phyloP scores from a whole-genome alignment of 2,888 invertebrate genomes.

The Caenorhabditis afra region DNA sequence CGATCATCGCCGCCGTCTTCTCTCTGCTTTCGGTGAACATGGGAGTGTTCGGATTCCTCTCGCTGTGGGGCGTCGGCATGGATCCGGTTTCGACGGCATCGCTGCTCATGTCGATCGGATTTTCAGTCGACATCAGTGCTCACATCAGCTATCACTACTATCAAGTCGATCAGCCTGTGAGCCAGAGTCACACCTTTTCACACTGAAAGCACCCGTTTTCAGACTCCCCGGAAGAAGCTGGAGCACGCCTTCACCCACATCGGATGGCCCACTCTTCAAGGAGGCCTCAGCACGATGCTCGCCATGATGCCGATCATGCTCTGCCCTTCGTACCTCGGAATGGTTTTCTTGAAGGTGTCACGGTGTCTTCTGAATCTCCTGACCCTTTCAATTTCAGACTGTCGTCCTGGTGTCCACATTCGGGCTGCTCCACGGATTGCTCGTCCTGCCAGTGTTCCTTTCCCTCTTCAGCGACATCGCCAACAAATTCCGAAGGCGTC shows the following conservation, averaged over 20 bases:
- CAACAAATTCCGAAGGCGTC: neutral
- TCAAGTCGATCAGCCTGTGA: slow-evolving; percentile 64
- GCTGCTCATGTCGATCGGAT: slow-evolving; percentile 74
- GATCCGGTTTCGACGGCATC: slow-evolving; percentile 72
- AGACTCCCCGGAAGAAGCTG: slow-evolving; percentile 64
- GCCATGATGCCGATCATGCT: slow-evolving; percentile 70
- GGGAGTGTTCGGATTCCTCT: slow-evolving; percentile 73
- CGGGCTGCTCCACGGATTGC: slow-evolving; percentile 70
- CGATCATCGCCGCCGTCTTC: slow-evolving; percentile 70
- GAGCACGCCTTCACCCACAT: slow-evolving; percentile 66
- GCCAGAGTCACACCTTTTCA: neutral
- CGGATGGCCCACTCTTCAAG: slow-evolving; percentile 75
- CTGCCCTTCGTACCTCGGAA: slow-evolving; percentile 65
- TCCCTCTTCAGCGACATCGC: slow-evolving; percentile 51
- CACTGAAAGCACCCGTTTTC: slow-evolving; percentile 12
- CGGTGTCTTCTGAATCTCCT: neutral
- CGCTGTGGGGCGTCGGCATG: slow-evolving; percentile 71
- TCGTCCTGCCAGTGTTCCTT: slow-evolving; percentile 70
- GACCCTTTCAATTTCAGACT: slow-evolving; percentile 49
- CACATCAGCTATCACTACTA: slow-evolving; percentile 76
- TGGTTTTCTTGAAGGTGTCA: slow-evolving; percentile 69
- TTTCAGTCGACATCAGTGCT: slow-evolving; percentile 73
- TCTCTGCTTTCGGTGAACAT: slow-evolving; percentile 71
- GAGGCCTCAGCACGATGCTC: slow-evolving; percentile 67
- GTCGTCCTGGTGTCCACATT: slow-evolving; percentile 70